A percentile compares a stretch with the other conserved stretches of the same genome.
Conservation (phyloP, 2,797 vertebrate species). For the Macrochelys suwanniensis region DNA sequence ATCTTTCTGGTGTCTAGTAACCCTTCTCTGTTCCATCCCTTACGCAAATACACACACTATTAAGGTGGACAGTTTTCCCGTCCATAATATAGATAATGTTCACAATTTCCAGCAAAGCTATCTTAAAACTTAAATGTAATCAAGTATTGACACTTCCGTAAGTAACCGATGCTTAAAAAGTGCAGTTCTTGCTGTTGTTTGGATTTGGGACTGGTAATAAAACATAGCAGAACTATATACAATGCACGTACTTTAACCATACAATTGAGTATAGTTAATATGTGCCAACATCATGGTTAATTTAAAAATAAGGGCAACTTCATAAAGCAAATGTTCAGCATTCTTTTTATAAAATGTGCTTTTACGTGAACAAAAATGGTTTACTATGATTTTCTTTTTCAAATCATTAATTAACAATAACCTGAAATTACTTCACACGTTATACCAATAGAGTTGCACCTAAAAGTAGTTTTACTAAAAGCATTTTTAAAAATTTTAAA, state of each 20-base stretch:
- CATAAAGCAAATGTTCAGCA: conserved; percentile 17
- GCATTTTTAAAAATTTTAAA: conserved; percentile 16
- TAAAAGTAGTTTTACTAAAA: not conserved
- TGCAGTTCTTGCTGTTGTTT: not conserved
- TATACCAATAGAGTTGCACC: not conserved
- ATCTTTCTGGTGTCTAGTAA: not conserved
- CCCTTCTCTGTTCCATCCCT: not conserved
- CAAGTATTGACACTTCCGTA: not conserved
- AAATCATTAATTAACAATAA: conserved; percentile 37
- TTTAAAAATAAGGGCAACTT: conserved; percentile 34
- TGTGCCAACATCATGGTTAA: not conserved
- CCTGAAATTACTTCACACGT: conserved; percentile 33
- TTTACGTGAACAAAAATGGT: conserved; percentile 27
- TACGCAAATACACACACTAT: not conserved
- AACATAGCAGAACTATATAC: not conserved
- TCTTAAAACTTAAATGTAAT: not conserved
- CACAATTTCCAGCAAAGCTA: not conserved
- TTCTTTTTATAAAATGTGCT: conserved; percentile 69
- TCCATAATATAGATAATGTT: not conserved
- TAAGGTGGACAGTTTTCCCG: not conserved
- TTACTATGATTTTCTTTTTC: not conserved
- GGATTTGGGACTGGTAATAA: not conserved
- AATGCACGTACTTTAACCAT: not conserved
- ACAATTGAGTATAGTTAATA: not conserved
- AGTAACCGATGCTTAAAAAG: conserved; percentile 17